These are phyloP conservation scores for Epizoanthus scotinus DNA, from an alignment of 92 coral and sea anemone species.

Conservation along the genomic window DNA sequence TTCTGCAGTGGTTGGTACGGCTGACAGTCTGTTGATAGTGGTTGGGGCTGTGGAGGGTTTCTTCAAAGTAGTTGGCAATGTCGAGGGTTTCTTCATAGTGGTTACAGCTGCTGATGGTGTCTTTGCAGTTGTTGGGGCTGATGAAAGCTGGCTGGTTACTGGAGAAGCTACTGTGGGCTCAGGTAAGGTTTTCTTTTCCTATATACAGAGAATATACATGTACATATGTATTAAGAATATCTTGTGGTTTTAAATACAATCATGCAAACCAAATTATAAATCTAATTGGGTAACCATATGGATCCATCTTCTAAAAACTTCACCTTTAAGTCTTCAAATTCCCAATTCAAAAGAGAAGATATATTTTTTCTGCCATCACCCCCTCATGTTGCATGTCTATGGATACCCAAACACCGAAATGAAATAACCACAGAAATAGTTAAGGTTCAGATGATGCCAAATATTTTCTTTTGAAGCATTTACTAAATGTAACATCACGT, in stretches of 20 bases:
- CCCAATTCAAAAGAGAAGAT: no score
- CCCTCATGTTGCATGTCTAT: no score
- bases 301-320: no score
- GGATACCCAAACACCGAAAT: no score
- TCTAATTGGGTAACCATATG: not conserved
- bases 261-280: not conserved
- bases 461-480: no score
- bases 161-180: constrained; percentile 28
- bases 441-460: no score
- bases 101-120: not conserved
- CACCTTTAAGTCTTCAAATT: no score
- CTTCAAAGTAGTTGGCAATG: not conserved
- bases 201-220: not conserved
- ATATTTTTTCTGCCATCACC: no score
- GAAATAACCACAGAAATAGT: no score
- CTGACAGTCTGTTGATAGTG: not conserved
- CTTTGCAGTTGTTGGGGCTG: not conserved
- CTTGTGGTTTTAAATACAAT: no score
- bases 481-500: no score
- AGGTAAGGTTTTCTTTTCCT: constrained; percentile 33
- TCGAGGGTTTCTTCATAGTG: not conserved
- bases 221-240: no score
- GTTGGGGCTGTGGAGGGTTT: not conserved
- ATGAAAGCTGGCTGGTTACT: not conserved
- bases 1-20: not conserved